Evolutionary conservation across 2,888 invertebrate species (phyloP).

Genomic region (Ashinkailepas kermadecensis): DNA sequence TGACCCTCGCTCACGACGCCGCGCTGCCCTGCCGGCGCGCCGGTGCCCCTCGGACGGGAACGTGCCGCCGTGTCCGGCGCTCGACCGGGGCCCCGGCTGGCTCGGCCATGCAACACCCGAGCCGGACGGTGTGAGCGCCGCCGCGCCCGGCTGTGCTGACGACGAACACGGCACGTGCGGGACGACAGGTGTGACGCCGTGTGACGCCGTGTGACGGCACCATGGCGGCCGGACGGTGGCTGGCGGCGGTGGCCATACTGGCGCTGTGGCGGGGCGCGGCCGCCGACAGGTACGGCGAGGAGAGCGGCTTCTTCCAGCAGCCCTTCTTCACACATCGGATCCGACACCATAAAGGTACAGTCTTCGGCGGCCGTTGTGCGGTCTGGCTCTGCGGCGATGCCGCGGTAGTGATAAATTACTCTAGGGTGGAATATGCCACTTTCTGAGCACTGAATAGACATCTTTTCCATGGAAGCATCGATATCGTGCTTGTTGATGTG

Average conservation of each 20-base stretch:
- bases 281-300: background rate
- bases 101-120: background rate
- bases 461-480: no score
- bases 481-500: no score
- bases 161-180: background rate
- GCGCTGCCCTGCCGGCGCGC: no score
- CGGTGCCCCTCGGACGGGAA: no score
- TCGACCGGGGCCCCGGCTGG: background rate
- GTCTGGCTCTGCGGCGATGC: no score
- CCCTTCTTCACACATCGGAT: slow-evolving; percentile 1
- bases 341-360: slow-evolving; percentile 4
- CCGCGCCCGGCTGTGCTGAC: background rate
- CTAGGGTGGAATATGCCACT: no score
- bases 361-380: background rate
- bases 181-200: background rate
- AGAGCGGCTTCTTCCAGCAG: background rate
- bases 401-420: no score
- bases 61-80: no score
- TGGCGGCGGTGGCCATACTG: background rate
- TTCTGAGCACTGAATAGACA: no score
- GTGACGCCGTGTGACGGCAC: background rate
- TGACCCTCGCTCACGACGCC: no score
- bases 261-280: background rate
- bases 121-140: background rate
- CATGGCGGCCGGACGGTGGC: background rate